These are phyloP conservation scores for Machimus atricapillus DNA, from an alignment of 2,888 invertebrate species.

Conservation along the genomic window DNA sequence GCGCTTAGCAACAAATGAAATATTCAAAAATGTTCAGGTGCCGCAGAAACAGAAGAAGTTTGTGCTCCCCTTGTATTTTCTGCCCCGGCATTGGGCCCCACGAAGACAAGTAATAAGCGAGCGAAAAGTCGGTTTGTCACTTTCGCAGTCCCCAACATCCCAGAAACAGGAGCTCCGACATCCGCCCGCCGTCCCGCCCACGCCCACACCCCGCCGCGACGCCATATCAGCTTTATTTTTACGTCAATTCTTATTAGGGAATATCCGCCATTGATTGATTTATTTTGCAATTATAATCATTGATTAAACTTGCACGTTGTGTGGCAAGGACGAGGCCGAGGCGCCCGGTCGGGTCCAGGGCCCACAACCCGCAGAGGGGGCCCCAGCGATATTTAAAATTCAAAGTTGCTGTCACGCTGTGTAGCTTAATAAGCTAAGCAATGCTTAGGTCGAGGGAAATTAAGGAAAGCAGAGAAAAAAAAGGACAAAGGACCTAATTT, in stretches of 20 bases:
- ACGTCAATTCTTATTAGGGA: constrained; percentile 52
- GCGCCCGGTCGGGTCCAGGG: constrained; percentile 43
- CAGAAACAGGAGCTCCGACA: neutral
- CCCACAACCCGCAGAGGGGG: constrained; percentile 29
- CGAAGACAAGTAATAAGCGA: constrained; percentile 14
- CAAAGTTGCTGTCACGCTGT: constrained; percentile 43
- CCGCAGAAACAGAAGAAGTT: neutral
- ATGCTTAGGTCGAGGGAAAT: constrained; percentile 23
- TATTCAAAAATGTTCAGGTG: neutral
- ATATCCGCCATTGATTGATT: constrained; percentile 53
- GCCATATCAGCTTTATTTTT: constrained; percentile 45
- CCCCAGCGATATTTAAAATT: constrained; percentile 40
- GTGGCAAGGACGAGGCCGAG: neutral
- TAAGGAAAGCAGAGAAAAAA: constrained; percentile 43
- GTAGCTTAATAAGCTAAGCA: constrained; percentile 44
- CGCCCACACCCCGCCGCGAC: neutral
- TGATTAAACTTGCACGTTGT: constrained; percentile 43
- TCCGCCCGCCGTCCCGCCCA: neutral
- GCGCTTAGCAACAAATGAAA: neutral
- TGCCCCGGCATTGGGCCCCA: neutral
- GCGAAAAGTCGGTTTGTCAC: constrained; percentile 38
- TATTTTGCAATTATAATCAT: constrained; percentile 52
- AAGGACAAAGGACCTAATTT: constrained; percentile 45
- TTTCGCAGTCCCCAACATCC: constrained; percentile 17
- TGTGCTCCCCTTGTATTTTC: neutral